Conservation (phyloP, 2,888 invertebrate genomes). For the Parnassius smintheus region DNA sequence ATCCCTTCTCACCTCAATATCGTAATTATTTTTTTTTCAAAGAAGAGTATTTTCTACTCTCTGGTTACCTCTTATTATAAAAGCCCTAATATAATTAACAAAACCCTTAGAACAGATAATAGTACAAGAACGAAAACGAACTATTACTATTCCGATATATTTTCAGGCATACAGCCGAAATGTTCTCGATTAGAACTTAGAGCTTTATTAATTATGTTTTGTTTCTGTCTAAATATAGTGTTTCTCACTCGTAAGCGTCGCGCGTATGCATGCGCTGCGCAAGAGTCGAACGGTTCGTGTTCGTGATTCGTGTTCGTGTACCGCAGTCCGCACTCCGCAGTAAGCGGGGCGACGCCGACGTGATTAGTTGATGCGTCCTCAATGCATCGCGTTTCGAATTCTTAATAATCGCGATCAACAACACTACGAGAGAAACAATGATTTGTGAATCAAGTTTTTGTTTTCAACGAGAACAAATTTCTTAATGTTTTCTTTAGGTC, state of each 20-base stretch:
- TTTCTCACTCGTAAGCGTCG: constrained; percentile 56
- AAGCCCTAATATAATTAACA: too few species aligned
- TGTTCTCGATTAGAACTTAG: constrained; percentile 36
- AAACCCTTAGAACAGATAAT: background rate
- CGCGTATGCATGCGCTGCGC: constrained; percentile 52
- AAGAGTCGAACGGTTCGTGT: constrained; percentile 62
- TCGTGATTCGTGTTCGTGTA: constrained; percentile 27
- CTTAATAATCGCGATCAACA: constrained; percentile 65
- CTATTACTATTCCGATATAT: background rate
- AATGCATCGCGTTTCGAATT: constrained; percentile 56
- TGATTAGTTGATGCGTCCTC: constrained; percentile 60
- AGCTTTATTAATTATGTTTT: constrained; percentile 60
- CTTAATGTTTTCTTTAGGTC: constrained; percentile 23
- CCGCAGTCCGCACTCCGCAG: constrained; percentile 48
- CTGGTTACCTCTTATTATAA: too few species aligned
- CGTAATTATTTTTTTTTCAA: too few species aligned
- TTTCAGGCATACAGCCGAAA: constrained; percentile 10
- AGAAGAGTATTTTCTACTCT: too few species aligned
- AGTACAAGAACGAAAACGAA: constrained; percentile 1
- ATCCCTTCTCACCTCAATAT: too few species aligned
- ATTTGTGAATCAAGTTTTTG: constrained; percentile 51
- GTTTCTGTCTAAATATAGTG: constrained; percentile 44
- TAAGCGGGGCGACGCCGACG: constrained; percentile 72
- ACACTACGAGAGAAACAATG: constrained; percentile 52
- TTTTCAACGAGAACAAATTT: constrained; percentile 33